Evolutionary conservation across 2,113 vertebrate species (phyloP).

Genomic region (Brachypteracias leptosomus): DNA sequence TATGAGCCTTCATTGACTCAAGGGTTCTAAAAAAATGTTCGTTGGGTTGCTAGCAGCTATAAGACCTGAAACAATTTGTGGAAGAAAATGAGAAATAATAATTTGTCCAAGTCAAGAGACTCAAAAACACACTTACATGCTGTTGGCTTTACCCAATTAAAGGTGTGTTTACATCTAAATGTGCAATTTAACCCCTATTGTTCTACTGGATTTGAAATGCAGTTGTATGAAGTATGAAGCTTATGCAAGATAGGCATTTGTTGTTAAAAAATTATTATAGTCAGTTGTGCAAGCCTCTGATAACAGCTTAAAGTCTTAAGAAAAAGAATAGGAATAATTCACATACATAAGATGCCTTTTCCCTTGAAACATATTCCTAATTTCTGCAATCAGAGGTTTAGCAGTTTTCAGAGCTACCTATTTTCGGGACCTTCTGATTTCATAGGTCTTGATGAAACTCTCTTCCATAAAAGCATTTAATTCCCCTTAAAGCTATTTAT

Average conservation of each 20-base stretch:
- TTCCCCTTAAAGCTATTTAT: not conserved
- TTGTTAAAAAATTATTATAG: not conserved
- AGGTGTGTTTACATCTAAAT: not conserved
- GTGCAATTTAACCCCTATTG: not conserved
- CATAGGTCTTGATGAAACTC: not conserved
- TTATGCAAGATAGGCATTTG: not conserved
- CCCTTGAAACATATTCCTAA: not conserved
- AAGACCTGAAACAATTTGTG: not conserved
- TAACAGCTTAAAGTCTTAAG: not conserved
- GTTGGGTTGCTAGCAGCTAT: not conserved
- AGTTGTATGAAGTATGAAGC: not conserved
- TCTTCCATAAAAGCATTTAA: not conserved
- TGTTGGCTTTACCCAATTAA: not conserved
- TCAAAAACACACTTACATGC: not conserved
- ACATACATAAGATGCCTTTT: not conserved
- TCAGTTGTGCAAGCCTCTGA: not conserved
- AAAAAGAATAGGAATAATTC: not conserved
- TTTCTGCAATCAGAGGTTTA: not conserved
- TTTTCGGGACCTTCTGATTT: not conserved
- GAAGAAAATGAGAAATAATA: not conserved
- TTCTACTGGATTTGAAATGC: not conserved
- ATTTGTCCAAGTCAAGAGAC: not conserved
- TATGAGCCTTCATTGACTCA: not conserved
- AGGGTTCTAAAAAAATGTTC: not conserved
- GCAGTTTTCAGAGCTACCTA: not conserved